Percentiles rank a stretch among this genome's conserved stretches.
Conservation (phyloP, 2,888 invertebrate genomes). For the Thyatira batis region DNA sequence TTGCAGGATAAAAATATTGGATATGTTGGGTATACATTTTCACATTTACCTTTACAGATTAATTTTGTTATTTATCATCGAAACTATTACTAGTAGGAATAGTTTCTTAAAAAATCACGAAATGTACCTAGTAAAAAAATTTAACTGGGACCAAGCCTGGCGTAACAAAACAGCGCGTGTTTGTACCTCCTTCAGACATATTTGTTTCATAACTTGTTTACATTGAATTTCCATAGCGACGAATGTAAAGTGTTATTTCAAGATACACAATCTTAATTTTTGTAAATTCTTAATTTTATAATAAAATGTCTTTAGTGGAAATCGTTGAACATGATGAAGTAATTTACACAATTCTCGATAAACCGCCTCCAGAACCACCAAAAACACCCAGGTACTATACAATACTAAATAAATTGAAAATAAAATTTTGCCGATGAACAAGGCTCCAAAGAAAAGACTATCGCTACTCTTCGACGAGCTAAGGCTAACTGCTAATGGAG, state of each 20-base stretch:
- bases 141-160: no score
- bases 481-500: no score
- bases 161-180: no score
- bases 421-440: no score
- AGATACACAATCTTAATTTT: background rate
- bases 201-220: no score
- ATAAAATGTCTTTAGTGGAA: constrained; percentile 84
- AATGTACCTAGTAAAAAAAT: no score
- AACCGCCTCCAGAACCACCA: constrained; percentile 69
- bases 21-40: background rate
- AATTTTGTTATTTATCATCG: background rate
- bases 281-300: background rate
- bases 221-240: background rate
- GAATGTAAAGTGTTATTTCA: background rate
- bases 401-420: background rate
- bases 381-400: constrained; percentile 75
- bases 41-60: background rate
- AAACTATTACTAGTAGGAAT: no score
- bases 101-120: background rate
- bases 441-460: no score
- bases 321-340: constrained; percentile 86
- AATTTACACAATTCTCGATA: constrained; percentile 83
- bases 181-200: no score
- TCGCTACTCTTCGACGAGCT: no score
- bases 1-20: background rate